These are phyloP conservation scores for Spinus olivaceus DNA, from an alignment of 2,797 vertebrate genomes.

Conservation along the genomic window DNA sequence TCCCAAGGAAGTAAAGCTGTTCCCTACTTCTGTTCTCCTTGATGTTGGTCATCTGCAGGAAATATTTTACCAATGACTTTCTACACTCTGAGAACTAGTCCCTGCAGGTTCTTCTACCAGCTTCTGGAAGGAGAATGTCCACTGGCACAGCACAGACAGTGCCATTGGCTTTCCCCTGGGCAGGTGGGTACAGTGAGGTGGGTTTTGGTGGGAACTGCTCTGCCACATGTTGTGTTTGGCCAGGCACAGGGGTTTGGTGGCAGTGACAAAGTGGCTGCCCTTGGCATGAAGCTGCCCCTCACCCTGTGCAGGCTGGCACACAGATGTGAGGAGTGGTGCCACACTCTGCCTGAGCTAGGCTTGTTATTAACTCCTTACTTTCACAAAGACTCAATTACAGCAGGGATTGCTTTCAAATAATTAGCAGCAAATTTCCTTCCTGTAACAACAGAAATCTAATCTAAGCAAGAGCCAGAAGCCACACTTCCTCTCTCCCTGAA, in stretches of 20 bases:
- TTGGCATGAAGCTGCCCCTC: neutral
- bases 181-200: neutral
- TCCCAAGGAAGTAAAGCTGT: neutral
- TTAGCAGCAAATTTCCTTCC: slow-evolving; percentile 12
- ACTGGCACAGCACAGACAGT: neutral
- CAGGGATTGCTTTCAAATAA: neutral
- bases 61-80: neutral
- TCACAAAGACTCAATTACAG: neutral
- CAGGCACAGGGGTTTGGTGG: neutral
- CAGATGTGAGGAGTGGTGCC: neutral
- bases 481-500: neutral
- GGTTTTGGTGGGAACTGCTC: neutral
- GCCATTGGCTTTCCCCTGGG: accelerated
- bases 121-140: neutral
- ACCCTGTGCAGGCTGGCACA: neutral
- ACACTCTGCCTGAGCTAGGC: neutral
- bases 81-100: neutral
- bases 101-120: neutral
- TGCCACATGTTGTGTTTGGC: neutral
- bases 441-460: slow-evolving; percentile 2
- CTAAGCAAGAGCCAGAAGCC: neutral
- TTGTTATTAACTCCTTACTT: neutral
- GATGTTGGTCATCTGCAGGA: neutral
- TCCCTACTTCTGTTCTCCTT: neutral
- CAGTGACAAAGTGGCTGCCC: neutral